A percentile compares a stretch with the other conserved stretches of the same genome.
Evolutionary conservation across 2,888 invertebrate genomes (phyloP).

Genomic region (Synanthedon formicaeformis): DNA sequence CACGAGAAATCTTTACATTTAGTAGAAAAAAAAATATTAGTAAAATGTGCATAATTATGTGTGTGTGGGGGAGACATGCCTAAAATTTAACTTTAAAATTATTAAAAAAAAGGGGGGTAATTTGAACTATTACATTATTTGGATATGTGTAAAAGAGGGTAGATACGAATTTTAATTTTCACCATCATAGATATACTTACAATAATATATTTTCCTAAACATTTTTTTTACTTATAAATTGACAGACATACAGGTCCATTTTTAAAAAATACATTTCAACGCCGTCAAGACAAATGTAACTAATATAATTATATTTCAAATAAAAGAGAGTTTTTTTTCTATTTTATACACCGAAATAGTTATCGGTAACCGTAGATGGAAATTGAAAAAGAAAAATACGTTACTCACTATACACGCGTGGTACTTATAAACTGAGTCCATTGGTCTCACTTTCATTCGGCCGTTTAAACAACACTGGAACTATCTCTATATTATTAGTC

Average conservation of each 20-base stretch:
- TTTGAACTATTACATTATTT: conserved; percentile 22
- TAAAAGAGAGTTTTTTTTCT: too few relatives aligned
- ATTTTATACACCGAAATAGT: too few relatives aligned
- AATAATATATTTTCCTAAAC: not conserved
- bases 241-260: conserved; percentile 21
- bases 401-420: too few relatives aligned
- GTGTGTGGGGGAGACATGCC: not conserved
- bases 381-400: too few relatives aligned
- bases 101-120: conserved; percentile 14
- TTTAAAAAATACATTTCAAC: conserved; percentile 2
- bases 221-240: conserved; percentile 22
- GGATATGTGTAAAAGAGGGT: conserved; percentile 13
- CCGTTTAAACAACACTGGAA: too few relatives aligned
- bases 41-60: not conserved
- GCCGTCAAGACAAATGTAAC: not conserved
- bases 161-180: conserved; percentile 2
- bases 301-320: not conserved
- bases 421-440: too few relatives aligned
- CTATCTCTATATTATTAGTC: too few relatives aligned
- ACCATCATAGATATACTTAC: too few relatives aligned
- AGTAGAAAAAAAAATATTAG: not conserved
- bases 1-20: too few relatives aligned
- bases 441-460: too few relatives aligned
- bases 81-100: not conserved
- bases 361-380: too few relatives aligned